A percentile compares a stretch with the other conserved stretches of the same genome.
Conservation (phyloP, 2,113 vertebrate species). For the Bothrops jararaca region DNA sequence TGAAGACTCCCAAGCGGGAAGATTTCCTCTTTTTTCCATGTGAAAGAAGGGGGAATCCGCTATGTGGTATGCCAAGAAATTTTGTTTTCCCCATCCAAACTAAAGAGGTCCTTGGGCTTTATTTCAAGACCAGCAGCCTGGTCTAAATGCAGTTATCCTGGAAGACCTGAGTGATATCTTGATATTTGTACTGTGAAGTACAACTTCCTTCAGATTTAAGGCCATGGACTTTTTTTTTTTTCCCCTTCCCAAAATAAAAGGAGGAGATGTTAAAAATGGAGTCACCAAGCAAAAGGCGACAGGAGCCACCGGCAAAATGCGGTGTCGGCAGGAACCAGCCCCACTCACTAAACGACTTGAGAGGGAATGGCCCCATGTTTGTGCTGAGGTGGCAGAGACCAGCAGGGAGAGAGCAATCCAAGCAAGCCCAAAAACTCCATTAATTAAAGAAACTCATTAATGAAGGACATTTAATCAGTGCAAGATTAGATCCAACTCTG, state of each 20-base stretch:
- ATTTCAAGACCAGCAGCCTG: background rate
- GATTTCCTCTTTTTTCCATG: background rate
- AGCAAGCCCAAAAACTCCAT: constrained; percentile 77
- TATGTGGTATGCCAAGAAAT: background rate
- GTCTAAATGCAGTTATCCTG: background rate
- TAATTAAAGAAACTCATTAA: constrained; percentile 79
- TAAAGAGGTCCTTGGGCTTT: background rate
- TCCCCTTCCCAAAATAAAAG: constrained; percentile 24
- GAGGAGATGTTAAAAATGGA: constrained; percentile 61
- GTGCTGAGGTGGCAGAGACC: constrained; percentile 77
- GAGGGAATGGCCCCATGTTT: constrained; percentile 70
- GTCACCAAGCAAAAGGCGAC: constrained; percentile 62
- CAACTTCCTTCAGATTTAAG: background rate
- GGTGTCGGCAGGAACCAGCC: constrained; percentile 69
- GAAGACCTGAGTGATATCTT: background rate
- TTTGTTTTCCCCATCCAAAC: background rate
- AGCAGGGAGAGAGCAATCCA: constrained; percentile 66
- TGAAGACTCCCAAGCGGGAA: background rate
- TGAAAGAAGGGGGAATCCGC: no score
- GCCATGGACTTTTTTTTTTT: background rate
- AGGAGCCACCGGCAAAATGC: constrained; percentile 69
- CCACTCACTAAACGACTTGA: constrained; percentile 59
- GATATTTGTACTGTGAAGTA: background rate
- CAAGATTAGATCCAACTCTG: constrained; percentile 60
- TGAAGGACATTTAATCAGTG: constrained; percentile 78